Percentiles rank a stretch among this genome's conserved stretches.
Evolutionary conservation across 2,888 invertebrate genomes (phyloP).

Genomic region (Rotaria socialis): DNA sequence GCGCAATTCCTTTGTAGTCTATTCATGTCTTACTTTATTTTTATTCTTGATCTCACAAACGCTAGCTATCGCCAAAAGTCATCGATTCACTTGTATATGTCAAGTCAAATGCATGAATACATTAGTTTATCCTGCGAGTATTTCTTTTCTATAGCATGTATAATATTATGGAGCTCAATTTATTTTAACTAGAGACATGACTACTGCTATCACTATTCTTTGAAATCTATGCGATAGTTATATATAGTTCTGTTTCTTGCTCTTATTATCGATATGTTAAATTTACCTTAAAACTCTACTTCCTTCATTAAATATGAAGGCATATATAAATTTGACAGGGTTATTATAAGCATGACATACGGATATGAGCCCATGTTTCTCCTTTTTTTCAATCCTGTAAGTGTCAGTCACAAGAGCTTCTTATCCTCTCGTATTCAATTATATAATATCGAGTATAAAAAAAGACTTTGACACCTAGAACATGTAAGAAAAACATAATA

Average conservation of each 20-base stretch:
- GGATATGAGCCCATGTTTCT: not conserved
- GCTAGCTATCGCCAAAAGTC: not conserved
- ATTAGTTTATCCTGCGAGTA: not conserved
- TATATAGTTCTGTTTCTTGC: not conserved
- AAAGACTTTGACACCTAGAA: not conserved
- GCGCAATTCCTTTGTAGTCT: not conserved
- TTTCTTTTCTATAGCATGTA: not conserved
- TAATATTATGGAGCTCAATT: not conserved
- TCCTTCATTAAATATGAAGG: not conserved
- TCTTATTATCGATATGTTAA: not conserved
- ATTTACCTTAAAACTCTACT: not conserved
- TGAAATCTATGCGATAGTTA: not conserved
- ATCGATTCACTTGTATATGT: not conserved
- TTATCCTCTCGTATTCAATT: slow-evolving; percentile 18
- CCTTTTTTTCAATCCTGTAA: not conserved
- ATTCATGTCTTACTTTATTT: not conserved
- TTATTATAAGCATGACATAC: not conserved
- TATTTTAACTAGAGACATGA: not conserved
- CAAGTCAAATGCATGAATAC: not conserved
- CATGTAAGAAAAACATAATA: not conserved
- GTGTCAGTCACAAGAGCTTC: not conserved
- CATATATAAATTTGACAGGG: not conserved
- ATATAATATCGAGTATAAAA: not conserved
- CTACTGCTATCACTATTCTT: not conserved
- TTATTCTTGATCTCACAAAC: not conserved